A percentile compares a stretch with the other conserved stretches of the same genome.
Evolutionary conservation across 2,888 invertebrate genomes (phyloP).

Genomic region (Amaurobius ferox): DNA sequence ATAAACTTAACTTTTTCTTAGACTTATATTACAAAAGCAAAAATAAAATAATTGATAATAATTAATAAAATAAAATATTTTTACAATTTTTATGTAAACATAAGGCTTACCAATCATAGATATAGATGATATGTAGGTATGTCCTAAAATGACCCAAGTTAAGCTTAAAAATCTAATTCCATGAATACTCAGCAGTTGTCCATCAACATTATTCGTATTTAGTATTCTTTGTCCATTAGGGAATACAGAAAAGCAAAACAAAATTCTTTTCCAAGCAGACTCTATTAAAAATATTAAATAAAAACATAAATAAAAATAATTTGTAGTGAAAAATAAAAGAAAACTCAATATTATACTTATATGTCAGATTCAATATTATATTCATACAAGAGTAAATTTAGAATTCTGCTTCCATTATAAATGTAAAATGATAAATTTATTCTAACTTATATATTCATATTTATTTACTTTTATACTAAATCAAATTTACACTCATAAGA

Average conservation of each 20-base stretch:
- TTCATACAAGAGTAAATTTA: too few species aligned
- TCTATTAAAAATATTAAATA: not conserved
- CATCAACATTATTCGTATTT: constrained; percentile 24
- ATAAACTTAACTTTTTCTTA: too few species aligned
- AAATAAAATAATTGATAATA: too few species aligned
- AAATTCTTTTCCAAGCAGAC: constrained; percentile 30
- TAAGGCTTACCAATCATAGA: constrained; percentile 46
- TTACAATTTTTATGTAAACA: too few species aligned
- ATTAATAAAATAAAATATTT: too few species aligned
- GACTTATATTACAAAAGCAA: too few species aligned
- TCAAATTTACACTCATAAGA: too few species aligned
- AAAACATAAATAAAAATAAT: not conserved
- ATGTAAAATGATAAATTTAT: too few species aligned
- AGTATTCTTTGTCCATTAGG: constrained; percentile 59
- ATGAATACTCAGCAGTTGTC: constrained; percentile 60
- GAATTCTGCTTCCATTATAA: too few species aligned
- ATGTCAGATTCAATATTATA: too few species aligned
- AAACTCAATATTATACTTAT: not conserved
- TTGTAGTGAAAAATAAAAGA: not conserved
- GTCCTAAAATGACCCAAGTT: constrained; percentile 70
- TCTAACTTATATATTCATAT: too few species aligned
- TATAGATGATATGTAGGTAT: constrained; percentile 52
- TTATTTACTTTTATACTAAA: too few species aligned
- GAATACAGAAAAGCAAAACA: constrained; percentile 59
- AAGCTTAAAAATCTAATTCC: constrained; percentile 71